Evolutionary conservation across 2,888 invertebrate species (phyloP), one percentile per base, ranked within the genome.

Genomic region (Caenorhabditis sinica): DNA sequence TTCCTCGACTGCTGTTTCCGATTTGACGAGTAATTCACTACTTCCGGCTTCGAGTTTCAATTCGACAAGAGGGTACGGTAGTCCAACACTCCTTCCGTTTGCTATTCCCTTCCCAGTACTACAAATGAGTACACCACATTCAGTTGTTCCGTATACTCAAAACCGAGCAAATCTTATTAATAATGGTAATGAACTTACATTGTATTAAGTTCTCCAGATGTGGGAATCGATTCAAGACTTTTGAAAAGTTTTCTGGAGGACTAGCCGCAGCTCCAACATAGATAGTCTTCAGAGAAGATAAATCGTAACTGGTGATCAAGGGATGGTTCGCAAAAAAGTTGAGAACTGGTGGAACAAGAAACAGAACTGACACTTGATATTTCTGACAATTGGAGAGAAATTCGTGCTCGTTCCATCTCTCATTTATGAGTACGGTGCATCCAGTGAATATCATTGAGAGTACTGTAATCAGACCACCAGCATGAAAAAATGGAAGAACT

Each of bases 101-200:
- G 75, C 36, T 6, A 72, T 83, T 43, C 82, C 80, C 20, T 69
- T 60, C 13, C 76, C 63, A 25, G 88, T 88, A 81, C 88, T 88
- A 43, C 87, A 87, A 6, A 89, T 23, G 2, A 90, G 77, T 4
- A 88, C 80, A 8, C 91, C 91, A 40, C 88, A 90, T 82, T 91
- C 91, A 0, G 91, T 90, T 53, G 87, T 82, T 17, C 91, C 91
- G 82, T 89, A 91, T 33, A 91, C 91, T 91, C 61, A 71, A 88
- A 77, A 13, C 13, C 4, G n/a, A 40, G 1, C 17, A 20, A 25
- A 3, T 17, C 28, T 53, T 2, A 61, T 25, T 40, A 51, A 51
- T 11, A 23, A 6, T n/a, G 15, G 13, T 6, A 13, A 40, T 13
- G 13, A 2, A 69, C 61, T 45, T 17, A 83, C 79, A 71, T 56